Evolutionary conservation across 2,113 vertebrate species (phyloP).

Genomic region (Myiozetetes cayanensis): DNA sequence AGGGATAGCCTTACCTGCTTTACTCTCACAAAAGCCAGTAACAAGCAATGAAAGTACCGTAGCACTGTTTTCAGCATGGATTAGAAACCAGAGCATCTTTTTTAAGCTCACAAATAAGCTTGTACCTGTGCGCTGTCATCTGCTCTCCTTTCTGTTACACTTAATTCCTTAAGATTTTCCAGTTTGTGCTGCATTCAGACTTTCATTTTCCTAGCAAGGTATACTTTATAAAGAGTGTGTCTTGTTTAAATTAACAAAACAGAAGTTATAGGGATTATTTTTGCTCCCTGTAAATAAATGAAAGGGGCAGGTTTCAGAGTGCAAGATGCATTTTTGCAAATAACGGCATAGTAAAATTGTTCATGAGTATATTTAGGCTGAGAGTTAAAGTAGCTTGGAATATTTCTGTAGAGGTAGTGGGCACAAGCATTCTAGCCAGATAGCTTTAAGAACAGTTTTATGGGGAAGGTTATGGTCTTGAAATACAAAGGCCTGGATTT

Average conservation of each 20-base stretch:
- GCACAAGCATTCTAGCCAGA: not conserved
- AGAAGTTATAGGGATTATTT: not conserved
- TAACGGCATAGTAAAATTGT: not conserved
- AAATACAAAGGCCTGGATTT: not conserved
- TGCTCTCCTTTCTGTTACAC: not conserved
- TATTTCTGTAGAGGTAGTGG: not conserved
- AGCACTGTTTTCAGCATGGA: not conserved
- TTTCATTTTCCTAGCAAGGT: not conserved
- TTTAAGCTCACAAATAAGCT: not conserved
- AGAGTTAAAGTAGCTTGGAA: not conserved
- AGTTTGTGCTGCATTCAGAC: not conserved
- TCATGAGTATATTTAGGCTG: not conserved
- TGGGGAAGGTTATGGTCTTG: not conserved
- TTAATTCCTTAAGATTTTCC: not conserved
- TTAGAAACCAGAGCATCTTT: not conserved
- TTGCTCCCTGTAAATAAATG: not conserved
- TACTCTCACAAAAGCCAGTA: not conserved
- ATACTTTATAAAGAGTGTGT: not conserved
- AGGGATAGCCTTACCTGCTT: not conserved
- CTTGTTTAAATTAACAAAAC: not conserved
- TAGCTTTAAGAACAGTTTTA: not conserved
- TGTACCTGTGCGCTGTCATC: not conserved
- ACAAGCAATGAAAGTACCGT: not conserved
- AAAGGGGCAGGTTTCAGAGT: not conserved
- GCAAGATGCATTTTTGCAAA: not conserved